These are phyloP conservation scores for Brachyopa scutellaris DNA, from an alignment of 2,888 invertebrate species.

Conservation along the genomic window DNA sequence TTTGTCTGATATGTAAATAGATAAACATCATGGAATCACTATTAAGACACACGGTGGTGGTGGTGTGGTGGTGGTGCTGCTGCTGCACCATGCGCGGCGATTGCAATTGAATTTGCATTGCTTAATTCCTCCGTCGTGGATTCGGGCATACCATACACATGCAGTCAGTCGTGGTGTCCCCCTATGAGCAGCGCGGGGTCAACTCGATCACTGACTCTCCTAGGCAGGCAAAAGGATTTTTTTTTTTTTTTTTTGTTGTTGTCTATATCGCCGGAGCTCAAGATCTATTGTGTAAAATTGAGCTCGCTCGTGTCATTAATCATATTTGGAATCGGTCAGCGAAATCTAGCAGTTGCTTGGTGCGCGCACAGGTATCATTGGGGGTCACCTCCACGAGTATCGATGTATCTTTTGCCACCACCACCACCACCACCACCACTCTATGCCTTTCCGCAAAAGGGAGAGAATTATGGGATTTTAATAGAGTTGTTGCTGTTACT, in stretches of 20 bases:
- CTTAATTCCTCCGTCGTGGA: slow-evolving; percentile 62
- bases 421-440: slow-evolving; percentile 15
- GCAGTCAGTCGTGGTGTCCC: slow-evolving; percentile 66
- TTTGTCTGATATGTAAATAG: slow-evolving; percentile 73
- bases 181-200: slow-evolving; percentile 68
- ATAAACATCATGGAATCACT: slow-evolving; percentile 72
- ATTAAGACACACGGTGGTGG: slow-evolving; percentile 59
- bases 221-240: slow-evolving; percentile 45
- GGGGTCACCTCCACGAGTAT: slow-evolving; percentile 61
- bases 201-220: slow-evolving; percentile 70
- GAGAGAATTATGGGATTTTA: slow-evolving; percentile 72
- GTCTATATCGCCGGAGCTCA: slow-evolving; percentile 2
- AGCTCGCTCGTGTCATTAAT: slow-evolving; percentile 65
- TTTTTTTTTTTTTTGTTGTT: neutral
- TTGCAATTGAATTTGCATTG: slow-evolving; percentile 71
- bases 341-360: slow-evolving; percentile 63
- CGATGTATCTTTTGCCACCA: slow-evolving; percentile 67
- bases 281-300: slow-evolving; percentile 68
- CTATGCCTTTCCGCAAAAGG: slow-evolving; percentile 61
- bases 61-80: neutral
- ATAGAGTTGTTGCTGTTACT: slow-evolving; percentile 72
- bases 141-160: neutral
- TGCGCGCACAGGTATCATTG: slow-evolving; percentile 54
- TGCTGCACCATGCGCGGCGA: slow-evolving; percentile 59
- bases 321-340: slow-evolving; percentile 72